These are phyloP conservation scores for Capreolus pygargus DNA, from an alignment of 2,113 vertebrate species.

Conservation along the genomic window DNA sequence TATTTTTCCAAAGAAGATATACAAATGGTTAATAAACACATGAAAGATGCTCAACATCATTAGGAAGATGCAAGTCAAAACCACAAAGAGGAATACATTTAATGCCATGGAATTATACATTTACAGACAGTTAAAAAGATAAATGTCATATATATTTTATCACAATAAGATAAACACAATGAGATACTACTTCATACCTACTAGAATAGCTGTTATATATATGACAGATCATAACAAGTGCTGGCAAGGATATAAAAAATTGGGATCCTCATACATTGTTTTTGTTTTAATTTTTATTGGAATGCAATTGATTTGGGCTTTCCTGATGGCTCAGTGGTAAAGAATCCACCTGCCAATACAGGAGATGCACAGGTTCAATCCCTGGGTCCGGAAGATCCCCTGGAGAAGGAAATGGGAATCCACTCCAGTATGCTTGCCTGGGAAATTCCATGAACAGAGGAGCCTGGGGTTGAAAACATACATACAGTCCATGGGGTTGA, in stretches of 20 bases:
- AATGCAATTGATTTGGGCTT: background rate
- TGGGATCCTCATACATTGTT: background rate
- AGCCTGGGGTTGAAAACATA: too few species aligned
- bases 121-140: background rate
- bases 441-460: background rate
- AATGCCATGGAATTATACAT: background rate
- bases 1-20: background rate
- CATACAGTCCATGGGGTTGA: background rate
- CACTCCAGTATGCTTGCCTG: background rate
- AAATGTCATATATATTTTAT: background rate
- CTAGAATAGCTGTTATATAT: background rate
- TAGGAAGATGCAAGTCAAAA: background rate
- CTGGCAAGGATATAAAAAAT: background rate
- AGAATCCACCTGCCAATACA: background rate
- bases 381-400: background rate
- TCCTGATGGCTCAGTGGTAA: background rate
- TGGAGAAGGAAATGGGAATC: background rate
- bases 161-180: background rate
- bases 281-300: background rate
- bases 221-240: background rate
- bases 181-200: background rate
- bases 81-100: background rate
- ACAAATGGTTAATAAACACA: background rate
- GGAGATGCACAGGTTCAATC: background rate
- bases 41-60: background rate